Evolutionary conservation across 2,113 vertebrate genomes (phyloP).

Genomic region (Himantopus leucocephalus): DNA sequence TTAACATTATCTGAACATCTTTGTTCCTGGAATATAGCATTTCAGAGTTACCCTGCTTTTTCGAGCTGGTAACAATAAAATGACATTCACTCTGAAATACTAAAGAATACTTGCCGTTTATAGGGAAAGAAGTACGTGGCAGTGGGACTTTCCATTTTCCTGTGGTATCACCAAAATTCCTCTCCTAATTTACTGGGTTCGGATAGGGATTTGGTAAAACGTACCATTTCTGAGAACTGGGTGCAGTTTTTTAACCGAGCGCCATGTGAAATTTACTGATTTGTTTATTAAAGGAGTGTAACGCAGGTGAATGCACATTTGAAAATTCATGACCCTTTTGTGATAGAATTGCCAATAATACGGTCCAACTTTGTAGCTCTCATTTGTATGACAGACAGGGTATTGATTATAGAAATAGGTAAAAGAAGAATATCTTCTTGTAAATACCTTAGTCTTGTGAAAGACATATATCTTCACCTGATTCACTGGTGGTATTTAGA

Average conservation of each 20-base stretch:
- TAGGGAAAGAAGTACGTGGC: neutral
- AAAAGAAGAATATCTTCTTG: neutral
- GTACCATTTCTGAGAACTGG: neutral
- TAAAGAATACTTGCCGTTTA: neutral
- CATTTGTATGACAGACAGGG: neutral
- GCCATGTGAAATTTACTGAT: neutral
- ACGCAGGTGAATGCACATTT: neutral
- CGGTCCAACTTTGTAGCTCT: neutral
- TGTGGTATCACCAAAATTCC: neutral
- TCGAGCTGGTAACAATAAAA: neutral
- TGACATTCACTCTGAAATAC: neutral
- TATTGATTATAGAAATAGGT: neutral
- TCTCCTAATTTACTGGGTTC: neutral
- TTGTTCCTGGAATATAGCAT: neutral
- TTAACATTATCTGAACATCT: neutral
- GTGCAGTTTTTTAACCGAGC: neutral
- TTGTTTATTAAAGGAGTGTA: neutral
- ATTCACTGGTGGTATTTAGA: neutral
- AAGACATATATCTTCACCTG: neutral
- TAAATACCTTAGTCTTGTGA: neutral
- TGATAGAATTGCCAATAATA: neutral
- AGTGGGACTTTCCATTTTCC: neutral
- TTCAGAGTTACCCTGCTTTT: neutral
- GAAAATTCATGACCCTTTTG: neutral
- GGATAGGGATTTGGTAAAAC: neutral